Evolutionary conservation across 2,797 vertebrate species (phyloP).

Genomic region (Miichthys miiuy): DNA sequence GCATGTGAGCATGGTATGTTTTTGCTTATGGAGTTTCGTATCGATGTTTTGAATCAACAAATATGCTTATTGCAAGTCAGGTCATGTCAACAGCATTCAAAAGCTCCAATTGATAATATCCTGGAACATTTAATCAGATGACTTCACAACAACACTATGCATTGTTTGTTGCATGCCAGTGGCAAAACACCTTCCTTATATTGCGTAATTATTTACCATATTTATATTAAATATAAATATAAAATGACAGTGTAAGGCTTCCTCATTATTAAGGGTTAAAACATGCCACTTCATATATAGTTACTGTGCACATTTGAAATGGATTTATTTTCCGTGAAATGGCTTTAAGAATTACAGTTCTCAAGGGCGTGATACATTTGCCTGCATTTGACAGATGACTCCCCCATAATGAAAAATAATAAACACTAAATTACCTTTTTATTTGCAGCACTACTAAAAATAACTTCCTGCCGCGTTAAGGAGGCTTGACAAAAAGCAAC

Average conservation of each 20-base stretch:
- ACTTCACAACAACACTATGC: neutral
- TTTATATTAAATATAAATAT: neutral
- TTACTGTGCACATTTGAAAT: neutral
- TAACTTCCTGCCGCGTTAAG: slow-evolving; percentile 42
- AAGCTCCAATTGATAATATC: slow-evolving; percentile 34
- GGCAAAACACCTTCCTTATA: neutral
- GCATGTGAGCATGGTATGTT: neutral
- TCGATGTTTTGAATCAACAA: slow-evolving; percentile 32
- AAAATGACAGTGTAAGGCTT: neutral
- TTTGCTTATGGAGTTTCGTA: slow-evolving; percentile 27
- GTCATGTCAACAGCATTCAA: slow-evolving; percentile 30
- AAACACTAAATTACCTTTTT: slow-evolving; percentile 38
- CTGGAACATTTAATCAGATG: slow-evolving; percentile 36
- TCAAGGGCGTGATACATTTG: slow-evolving; percentile 7
- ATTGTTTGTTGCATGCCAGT: neutral
- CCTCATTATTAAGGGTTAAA: neutral
- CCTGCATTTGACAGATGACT: slow-evolving; percentile 11
- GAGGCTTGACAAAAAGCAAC: slow-evolving; percentile 50
- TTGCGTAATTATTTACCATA: neutral
- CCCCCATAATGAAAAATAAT: slow-evolving; percentile 33
- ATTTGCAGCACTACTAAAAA: slow-evolving; percentile 40
- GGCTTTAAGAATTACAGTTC: neutral
- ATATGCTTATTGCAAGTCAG: slow-evolving; percentile 20
- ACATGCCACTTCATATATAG: slow-evolving; percentile 3
- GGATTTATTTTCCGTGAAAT: neutral